phyloP scores from a whole-genome alignment of 1,140 invertebrate genomes.

The Scaptomyza montana region DNA sequence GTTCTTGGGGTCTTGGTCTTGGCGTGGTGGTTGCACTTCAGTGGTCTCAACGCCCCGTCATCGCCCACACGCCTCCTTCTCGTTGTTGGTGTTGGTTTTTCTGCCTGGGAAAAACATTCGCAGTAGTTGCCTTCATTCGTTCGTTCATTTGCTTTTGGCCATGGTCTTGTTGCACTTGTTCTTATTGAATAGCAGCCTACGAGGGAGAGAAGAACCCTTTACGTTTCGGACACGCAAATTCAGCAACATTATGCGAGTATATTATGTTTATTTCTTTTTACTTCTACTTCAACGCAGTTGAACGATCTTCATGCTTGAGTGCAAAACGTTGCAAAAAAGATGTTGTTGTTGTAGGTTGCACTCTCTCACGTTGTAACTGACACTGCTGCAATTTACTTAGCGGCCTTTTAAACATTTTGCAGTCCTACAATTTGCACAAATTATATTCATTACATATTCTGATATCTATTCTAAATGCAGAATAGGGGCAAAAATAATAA shows the following conservation, averaged over 20 bases:
- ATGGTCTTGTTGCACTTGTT: slow-evolving; percentile 58
- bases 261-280: slow-evolving; percentile 36
- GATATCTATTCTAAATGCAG: background rate
- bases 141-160: slow-evolving; percentile 28
- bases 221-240: slow-evolving; percentile 67
- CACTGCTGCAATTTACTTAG: slow-evolving; percentile 64
- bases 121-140: too few species aligned
- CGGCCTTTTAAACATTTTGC: slow-evolving; percentile 12
- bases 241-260: slow-evolving; percentile 21
- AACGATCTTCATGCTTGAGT: slow-evolving; percentile 73
- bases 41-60: slow-evolving; percentile 35
- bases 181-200: slow-evolving; percentile 26
- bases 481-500: too few species aligned
- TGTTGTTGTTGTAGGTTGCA: background rate
- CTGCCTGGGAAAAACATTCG: slow-evolving; percentile 56
- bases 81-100: background rate
- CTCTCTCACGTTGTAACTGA: slow-evolving; percentile 62
- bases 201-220: slow-evolving; percentile 36
- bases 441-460: slow-evolving; percentile 9
- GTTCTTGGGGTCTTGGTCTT: slow-evolving; percentile 58
- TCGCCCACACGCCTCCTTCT: slow-evolving; percentile 60
- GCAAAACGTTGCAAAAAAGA: slow-evolving; percentile 19
- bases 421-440: slow-evolving; percentile 31
- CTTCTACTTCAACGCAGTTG: slow-evolving; percentile 49
- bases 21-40: slow-evolving; percentile 64